A percentile compares a stretch with the other conserved stretches of the same genome.
Evolutionary conservation across 2,113 vertebrate genomes (phyloP).

Genomic region (Tinamus guttatus): DNA sequence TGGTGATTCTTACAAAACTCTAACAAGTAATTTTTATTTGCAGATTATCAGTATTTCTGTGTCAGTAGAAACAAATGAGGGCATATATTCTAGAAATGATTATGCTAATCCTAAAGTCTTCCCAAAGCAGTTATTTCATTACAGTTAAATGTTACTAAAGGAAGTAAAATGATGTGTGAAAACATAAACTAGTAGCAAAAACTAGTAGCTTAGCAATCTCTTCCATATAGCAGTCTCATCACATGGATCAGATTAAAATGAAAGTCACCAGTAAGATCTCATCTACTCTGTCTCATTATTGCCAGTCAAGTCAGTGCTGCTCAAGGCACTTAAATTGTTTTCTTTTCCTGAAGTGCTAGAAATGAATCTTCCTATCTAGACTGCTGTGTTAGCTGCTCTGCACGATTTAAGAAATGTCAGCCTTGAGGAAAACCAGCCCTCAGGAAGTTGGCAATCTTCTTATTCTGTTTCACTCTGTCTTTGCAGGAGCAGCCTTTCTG

Average conservation of each 20-base stretch:
- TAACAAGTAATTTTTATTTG: background rate
- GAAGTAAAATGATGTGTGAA: background rate
- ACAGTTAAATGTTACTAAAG: background rate
- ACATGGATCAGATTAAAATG: background rate
- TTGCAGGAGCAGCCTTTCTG: conserved; percentile 89
- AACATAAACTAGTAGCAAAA: background rate
- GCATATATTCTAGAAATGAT: background rate
- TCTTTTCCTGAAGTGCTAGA: background rate
- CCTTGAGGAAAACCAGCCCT: background rate
- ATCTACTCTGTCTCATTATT: background rate
- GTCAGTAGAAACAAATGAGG: background rate
- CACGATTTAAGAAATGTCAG: background rate
- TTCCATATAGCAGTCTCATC: background rate
- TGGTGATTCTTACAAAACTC: background rate
- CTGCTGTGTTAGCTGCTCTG: background rate
- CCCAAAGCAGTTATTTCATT: background rate
- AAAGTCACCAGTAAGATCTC: background rate
- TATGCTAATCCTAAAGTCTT: background rate
- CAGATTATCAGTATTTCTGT: background rate
- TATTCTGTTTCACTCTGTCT: background rate
- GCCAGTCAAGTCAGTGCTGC: background rate
- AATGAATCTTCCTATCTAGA: background rate
- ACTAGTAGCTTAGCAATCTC: background rate
- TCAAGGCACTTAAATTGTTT: background rate
- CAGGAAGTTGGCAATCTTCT: background rate